Evolutionary conservation across 2,888 invertebrate genomes (phyloP), one percentile per base, ranked within the genome.

Genomic region (Lasioglossum malachurum): DNA sequence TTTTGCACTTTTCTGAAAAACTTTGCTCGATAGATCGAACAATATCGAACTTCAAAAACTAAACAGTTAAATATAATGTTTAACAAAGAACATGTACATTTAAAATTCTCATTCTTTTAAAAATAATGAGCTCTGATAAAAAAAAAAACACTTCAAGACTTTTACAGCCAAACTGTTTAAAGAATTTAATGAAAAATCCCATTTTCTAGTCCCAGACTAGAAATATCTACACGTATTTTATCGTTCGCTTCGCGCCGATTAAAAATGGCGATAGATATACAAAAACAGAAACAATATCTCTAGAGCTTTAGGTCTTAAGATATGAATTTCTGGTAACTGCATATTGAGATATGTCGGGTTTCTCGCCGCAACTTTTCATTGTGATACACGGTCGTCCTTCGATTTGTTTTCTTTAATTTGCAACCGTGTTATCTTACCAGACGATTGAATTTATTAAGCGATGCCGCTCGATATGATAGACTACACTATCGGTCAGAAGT

Each of bases 381-480:
- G 57, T n/a, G 53, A 57, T 57, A 57, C 38, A 38, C 69, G 8
- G n/a, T 1, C 53, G 8, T 44, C 41, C n/a, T 75, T 72, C 41
- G n/a, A 78, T 35, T 10, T 49, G 31, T 38, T 35, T 53, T 41
- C 53, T 14, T 72, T 23, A 23, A 2, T 10, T 49, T 19, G 27
- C 14, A 75, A 35, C 46, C 60, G 60, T 44, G 57, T 72, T 87
- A 85, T 87, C 86, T 60, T 49, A 2, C 5, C 14, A 38, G 81
- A 86, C 83, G 76, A 86, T 86, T 83, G 41, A 49, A 60, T 78
- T 78, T 86, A 82, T 80, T 57, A 38, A 69, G 60, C 12, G 31
- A n/a, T 7, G 80, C 35, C 64, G 41, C 53, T 38, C 49, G 78
- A 72, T 78, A 53, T 23, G 75, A 60, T 75, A 77, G n/a, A 53